A percentile compares a stretch with the other conserved stretches of the same genome.
These are phyloP conservation scores for Sylvilagus bachmani DNA, from an alignment of 2,113 vertebrate species.

Conservation along the genomic window DNA sequence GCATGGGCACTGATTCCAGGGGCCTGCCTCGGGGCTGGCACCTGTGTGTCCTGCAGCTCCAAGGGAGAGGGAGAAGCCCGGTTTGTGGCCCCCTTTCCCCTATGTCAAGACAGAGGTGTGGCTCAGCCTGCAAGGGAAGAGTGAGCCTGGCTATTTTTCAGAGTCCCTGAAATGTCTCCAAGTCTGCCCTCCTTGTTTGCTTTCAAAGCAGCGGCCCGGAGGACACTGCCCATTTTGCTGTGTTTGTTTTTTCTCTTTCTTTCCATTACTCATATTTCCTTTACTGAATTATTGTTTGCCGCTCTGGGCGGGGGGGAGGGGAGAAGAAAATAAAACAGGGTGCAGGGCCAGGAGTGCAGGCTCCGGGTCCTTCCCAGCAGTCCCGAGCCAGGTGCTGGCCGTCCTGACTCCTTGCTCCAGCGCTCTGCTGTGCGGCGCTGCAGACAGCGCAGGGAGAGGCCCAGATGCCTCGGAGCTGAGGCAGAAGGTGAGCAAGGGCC, in stretches of 20 bases:
- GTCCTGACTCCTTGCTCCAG: not conserved
- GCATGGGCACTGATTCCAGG: not conserved
- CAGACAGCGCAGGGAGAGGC: not conserved
- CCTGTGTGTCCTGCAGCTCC: not conserved
- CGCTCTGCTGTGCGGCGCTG: not conserved
- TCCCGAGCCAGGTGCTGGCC: too few relatives aligned
- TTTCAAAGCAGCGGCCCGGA: constrained; percentile 66
- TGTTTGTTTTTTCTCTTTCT: constrained; percentile 76
- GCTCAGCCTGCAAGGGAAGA: not conserved
- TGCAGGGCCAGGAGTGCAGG: not conserved
- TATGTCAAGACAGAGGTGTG: constrained; percentile 3
- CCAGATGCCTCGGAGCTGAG: not conserved
- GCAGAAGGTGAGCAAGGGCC: not conserved
- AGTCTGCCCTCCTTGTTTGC: constrained; percentile 70
- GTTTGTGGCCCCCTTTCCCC: not conserved
- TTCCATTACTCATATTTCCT: constrained; percentile 82
- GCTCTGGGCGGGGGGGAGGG: not conserved
- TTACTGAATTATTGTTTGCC: constrained; percentile 72
- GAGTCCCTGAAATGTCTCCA: constrained; percentile 69
- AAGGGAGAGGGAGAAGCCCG: not conserved
- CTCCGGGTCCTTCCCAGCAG: not conserved
- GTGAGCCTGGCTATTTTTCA: constrained; percentile 57
- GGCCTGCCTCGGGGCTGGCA: not conserved
- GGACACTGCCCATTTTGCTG: constrained; percentile 73
- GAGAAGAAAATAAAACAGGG: constrained; percentile 42